Base-by-base conservation (phyloP, 2,888 invertebrate genomes). In the Chloroclystis v-ata region DNA sequence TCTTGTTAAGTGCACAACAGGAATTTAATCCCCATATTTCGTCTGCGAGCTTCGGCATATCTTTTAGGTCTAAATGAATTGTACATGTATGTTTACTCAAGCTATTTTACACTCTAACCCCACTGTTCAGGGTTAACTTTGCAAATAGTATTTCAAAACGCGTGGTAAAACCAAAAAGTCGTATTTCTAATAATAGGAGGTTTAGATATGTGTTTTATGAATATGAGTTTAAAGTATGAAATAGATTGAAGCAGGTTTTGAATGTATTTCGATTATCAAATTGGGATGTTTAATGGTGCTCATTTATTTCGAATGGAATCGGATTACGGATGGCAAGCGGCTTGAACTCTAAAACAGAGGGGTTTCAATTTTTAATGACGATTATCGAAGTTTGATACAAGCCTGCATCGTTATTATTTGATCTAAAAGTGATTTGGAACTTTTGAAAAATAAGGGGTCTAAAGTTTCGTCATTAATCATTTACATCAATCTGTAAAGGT, bases 11-110 rank as follows among this genome's bases (percentile, higher is more conserved):
- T 83, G 83, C 83, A 82, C 77, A 82, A 77, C 82, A 78, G 82
- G 84, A 87, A 84, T 87, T 85, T 85, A 85, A 86, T 86, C 83
- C 85, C 82, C 84, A 86, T 87, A 86, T 86, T 86, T 86, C 85
- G 83, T 80, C 82, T 84, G 80, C 78, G 69, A 67, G 72, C 76
- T 78, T 82, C 77, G 78, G 81, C 77, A 81, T 80, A 82, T 85
- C 84, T 85, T 81, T 83, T 76, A 79, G 75, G 72, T 78, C 72
- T 72, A 69, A 80, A 78, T 77, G 71, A 75, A 78, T 76, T 67
- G 66, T 63, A 67, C 62, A 70, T 68, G 59, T 67, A 62, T 41
- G 29, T 54, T 30, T 38, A 26, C 10, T 43, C 71, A 68, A 69
- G 42, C 54, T 28, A 76, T 69, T 65, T 60, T 70, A 47, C 55